These are phyloP conservation scores for Xanthorhoe designata DNA, from an alignment of 2,888 invertebrate species.

Conservation along the genomic window DNA sequence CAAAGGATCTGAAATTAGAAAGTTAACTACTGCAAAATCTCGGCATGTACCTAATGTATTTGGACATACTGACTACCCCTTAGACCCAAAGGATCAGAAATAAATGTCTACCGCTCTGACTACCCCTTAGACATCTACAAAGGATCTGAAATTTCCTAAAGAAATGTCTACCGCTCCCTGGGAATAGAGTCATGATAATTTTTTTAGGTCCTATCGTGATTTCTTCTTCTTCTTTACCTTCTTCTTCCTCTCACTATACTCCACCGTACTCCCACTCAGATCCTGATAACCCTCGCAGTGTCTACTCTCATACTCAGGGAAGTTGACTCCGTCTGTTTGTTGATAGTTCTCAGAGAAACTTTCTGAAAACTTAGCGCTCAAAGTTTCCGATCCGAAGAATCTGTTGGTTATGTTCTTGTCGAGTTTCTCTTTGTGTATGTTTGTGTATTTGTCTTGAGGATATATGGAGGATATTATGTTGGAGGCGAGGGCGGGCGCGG, in stretches of 20 bases:
- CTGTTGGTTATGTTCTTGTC: conserved; percentile 54
- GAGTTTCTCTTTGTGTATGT: conserved; percentile 57
- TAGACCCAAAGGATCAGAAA: no score
- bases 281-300: conserved; percentile 74
- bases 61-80: no score
- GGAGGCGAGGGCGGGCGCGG: conserved; percentile 75
- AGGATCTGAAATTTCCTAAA: no score
- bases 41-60: no score
- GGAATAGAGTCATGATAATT: no score
- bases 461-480: conserved; percentile 76
- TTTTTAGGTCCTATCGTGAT: conserved; percentile 30
- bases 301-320: conserved; percentile 67
- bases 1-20: no score
- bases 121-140: no score
- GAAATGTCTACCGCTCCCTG: no score
- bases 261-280: conserved; percentile 66
- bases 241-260: conserved; percentile 59
- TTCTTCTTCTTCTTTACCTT: conserved; percentile 63
- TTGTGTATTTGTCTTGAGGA: conserved; percentile 75
- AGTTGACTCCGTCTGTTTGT: conserved; percentile 69
- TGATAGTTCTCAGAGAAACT: conserved; percentile 74
- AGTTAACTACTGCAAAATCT: no score
- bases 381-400: conserved; percentile 74
- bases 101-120: no score
- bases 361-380: conserved; percentile 70